Conservation (phyloP, 2,797 vertebrate genomes). For the Odontamblyopus lacepedii region DNA sequence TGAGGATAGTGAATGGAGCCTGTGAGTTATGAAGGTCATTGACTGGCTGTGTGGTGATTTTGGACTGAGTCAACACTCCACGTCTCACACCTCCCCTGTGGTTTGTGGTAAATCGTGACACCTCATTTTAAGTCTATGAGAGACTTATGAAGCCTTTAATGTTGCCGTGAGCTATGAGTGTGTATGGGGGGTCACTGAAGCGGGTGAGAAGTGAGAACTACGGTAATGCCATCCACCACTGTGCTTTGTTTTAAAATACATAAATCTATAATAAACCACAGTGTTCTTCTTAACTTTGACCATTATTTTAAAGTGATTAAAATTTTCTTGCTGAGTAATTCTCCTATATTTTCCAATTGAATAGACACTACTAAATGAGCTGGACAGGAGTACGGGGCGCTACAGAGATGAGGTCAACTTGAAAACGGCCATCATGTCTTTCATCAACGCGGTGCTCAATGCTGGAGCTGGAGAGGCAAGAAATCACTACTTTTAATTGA, state of each 20-base stretch:
- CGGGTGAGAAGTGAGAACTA: conserved; percentile 13
- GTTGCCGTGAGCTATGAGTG: conserved; percentile 41
- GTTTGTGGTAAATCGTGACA: conserved; percentile 46
- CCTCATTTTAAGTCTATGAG: conserved; percentile 39
- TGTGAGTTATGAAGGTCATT: conserved; percentile 48
- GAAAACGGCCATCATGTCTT: conserved; percentile 98
- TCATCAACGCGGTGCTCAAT: conserved; percentile 96
- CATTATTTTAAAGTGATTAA: not conserved
- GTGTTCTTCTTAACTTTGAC: not conserved
- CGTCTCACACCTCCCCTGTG: conserved; percentile 27
- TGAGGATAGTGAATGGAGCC: conserved; percentile 36
- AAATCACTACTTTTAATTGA: not conserved
- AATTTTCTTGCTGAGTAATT: conserved; percentile 3
- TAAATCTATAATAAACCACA: not conserved
- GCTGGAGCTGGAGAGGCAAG: conserved; percentile 94
- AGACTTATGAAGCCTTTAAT: conserved; percentile 27
- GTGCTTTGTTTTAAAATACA: conserved; percentile 4
- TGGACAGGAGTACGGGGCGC: conserved; percentile 90
- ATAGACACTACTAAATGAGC: conserved; percentile 90
- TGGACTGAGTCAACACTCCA: conserved; percentile 64
- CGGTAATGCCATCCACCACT: conserved; percentile 12
- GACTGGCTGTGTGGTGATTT: conserved; percentile 30
- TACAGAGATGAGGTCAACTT: conserved; percentile 96
- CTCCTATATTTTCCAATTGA: conserved; percentile 7
- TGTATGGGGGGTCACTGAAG: conserved; percentile 21